Evolutionary conservation across 2,888 invertebrate genomes (phyloP).

Genomic region (Calameuta pallipes): DNA sequence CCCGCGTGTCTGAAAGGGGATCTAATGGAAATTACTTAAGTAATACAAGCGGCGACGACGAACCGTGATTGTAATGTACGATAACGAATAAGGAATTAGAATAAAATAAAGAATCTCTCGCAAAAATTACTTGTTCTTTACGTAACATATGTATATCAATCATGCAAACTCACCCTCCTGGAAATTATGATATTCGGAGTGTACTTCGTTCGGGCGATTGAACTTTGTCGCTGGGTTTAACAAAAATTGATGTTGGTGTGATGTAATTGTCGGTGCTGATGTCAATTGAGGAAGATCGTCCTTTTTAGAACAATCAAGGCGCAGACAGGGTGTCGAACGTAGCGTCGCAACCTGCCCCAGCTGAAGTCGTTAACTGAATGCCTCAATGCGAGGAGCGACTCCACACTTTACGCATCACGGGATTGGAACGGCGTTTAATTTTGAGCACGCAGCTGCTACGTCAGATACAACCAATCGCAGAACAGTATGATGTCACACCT

Average conservation of each 20-base stretch:
- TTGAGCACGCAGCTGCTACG: constrained; percentile 15
- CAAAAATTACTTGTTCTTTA: not conserved
- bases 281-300: not conserved
- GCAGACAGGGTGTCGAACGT: not conserved
- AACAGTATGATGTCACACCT: constrained; percentile 27
- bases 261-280: not conserved
- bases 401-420: constrained; percentile 34
- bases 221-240: constrained; percentile 2
- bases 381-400: constrained; percentile 20
- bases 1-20: not conserved
- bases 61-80: not conserved
- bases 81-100: not conserved
- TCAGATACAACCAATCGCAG: constrained; percentile 40
- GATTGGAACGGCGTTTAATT: constrained; percentile 26
- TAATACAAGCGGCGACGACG: not conserved
- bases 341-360: not conserved
- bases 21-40: not conserved
- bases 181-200: constrained; percentile 36
- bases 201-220: constrained; percentile 34
- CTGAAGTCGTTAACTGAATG: not conserved
- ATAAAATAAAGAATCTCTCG: not conserved
- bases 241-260: constrained; percentile 15
- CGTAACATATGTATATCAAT: not conserved
- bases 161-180: constrained; percentile 47
- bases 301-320: not conserved